These are phyloP conservation scores for Brachionus paranguensis DNA, from an alignment of 1,140 invertebrate genomes.

Conservation along the genomic window DNA sequence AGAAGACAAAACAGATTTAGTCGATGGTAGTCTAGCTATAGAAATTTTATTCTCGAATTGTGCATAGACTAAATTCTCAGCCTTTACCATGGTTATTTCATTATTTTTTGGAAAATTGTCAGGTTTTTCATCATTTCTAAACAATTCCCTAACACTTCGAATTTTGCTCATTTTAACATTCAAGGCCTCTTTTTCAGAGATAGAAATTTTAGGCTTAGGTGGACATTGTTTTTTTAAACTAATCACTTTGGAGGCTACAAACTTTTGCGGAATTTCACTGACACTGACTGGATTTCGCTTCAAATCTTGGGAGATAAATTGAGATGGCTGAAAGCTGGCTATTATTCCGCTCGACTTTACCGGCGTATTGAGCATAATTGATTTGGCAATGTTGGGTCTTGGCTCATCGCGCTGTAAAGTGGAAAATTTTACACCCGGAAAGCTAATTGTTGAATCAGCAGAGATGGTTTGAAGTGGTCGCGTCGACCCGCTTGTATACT, in stretches of 20 bases:
- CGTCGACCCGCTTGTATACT: background rate
- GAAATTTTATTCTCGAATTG: background rate
- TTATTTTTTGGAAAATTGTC: background rate
- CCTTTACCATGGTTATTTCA: background rate
- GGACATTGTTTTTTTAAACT: background rate
- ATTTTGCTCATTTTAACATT: background rate
- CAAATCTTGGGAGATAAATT: background rate
- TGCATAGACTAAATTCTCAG: background rate
- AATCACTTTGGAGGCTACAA: background rate
- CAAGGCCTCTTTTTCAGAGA: background rate
- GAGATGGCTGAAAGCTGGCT: constrained; percentile 15
- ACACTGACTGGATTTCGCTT: background rate
- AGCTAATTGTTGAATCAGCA: background rate
- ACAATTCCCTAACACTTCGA: constrained; percentile 3
- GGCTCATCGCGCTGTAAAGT: background rate
- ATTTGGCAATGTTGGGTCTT: background rate
- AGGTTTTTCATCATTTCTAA: background rate
- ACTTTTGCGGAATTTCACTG: background rate
- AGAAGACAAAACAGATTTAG: background rate
- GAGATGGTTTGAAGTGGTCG: background rate
- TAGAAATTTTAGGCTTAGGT: background rate
- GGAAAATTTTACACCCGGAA: background rate
- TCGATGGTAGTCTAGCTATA: background rate
- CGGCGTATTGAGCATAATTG: background rate
- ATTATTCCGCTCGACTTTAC: background rate